Percentiles rank a stretch among this genome's conserved stretches.
phyloP scores from a whole-genome alignment of 2,113 vertebrate genomes.

The Rhipidura dahli region DNA sequence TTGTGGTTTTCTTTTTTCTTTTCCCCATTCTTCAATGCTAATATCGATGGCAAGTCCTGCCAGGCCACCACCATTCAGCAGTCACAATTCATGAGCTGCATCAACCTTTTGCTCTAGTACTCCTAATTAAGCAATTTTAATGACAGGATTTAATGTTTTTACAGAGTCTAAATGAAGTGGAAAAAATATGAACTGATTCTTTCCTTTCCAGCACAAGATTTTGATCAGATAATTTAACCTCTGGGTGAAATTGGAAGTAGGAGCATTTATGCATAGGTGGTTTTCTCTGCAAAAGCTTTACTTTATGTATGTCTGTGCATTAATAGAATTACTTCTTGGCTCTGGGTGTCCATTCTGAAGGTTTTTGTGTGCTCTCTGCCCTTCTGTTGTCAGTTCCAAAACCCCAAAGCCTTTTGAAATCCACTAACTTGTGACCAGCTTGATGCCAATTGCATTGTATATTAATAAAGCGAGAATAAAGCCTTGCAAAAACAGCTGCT shows the following conservation, averaged over 20 bases:
- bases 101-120: neutral
- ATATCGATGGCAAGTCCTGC: neutral
- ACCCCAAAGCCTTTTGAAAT: neutral
- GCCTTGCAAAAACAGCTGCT: neutral
- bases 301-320: neutral
- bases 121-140: slow-evolving; percentile 40
- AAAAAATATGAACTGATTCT: slow-evolving; percentile 12
- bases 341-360: neutral
- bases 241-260: slow-evolving; percentile 21
- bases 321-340: neutral
- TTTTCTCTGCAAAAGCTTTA: slow-evolving; percentile 12
- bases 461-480: neutral
- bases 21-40: neutral
- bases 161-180: slow-evolving; percentile 34
- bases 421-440: neutral
- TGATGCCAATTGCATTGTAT: neutral
- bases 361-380: neutral
- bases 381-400: neutral
- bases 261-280: slow-evolving; percentile 5
- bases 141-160: slow-evolving; percentile 50
- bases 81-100: neutral
- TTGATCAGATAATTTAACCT: slow-evolving; percentile 50
- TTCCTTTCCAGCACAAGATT: neutral
- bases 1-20: neutral
- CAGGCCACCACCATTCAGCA: neutral